Percentiles rank a stretch among this genome's conserved stretches.
Conservation (phyloP, 2,797 vertebrate species). For the Pangasius krempfi region DNA sequence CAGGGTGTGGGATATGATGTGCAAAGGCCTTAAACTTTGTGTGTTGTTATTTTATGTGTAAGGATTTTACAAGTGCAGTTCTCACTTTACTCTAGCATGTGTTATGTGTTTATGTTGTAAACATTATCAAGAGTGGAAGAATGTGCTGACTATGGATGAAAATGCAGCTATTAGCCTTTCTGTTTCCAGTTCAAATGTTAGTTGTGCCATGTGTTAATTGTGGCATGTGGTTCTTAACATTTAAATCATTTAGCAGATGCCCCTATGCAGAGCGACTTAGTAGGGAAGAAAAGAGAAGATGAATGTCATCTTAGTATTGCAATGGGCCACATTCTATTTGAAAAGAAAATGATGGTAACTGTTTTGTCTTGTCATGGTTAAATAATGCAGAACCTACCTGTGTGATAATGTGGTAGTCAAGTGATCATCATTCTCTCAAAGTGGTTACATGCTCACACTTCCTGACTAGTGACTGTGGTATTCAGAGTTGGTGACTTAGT, state of each 20-base stretch:
- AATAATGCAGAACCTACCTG: neutral
- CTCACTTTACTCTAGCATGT: constrained; percentile 2
- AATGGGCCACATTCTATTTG: neutral
- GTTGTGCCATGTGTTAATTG: neutral
- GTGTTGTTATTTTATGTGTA: neutral
- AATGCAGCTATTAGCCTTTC: neutral
- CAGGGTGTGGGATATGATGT: neutral
- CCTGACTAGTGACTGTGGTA: neutral
- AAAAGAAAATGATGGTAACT: neutral
- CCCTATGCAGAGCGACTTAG: neutral
- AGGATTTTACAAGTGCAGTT: neutral
- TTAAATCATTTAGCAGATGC: neutral
- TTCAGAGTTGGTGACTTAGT: neutral
- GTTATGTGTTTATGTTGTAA: neutral
- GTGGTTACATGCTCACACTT: neutral
- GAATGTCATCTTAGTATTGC: neutral
- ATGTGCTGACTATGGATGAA: neutral
- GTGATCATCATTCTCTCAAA: neutral
- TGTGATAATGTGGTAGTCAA: neutral
- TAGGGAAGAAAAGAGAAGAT: no score
- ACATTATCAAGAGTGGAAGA: neutral
- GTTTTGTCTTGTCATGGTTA: neutral
- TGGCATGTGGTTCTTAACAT: neutral
- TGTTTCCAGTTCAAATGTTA: neutral
- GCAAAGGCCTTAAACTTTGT: neutral